Evolutionary conservation across 2,113 vertebrate species (phyloP).

Genomic region (Leucoraja erinaceus): DNA sequence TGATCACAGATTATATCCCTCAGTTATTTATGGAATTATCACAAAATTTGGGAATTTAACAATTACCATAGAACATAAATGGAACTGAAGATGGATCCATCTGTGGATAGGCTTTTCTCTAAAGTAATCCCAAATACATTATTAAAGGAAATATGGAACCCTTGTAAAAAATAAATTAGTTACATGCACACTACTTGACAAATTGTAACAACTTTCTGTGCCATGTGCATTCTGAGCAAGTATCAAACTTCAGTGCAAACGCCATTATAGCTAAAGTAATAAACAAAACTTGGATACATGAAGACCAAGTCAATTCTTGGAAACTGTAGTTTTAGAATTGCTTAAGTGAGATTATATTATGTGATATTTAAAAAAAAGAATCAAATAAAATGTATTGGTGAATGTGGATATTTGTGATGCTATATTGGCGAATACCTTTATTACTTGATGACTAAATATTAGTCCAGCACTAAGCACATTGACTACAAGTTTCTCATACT

Average conservation of each 20-base stretch:
- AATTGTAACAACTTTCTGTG: slow-evolving; percentile 56
- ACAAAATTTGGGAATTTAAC: background rate
- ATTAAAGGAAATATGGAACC: background rate
- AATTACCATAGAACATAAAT: background rate
- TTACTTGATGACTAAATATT: slow-evolving; percentile 71
- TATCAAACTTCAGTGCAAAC: slow-evolving; percentile 80
- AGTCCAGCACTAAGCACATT: slow-evolving; percentile 78
- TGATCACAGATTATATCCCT: background rate
- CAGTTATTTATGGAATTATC: background rate
- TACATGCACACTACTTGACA: slow-evolving; percentile 71
- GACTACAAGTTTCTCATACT: slow-evolving; percentile 85
- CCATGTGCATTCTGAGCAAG: slow-evolving; percentile 70
- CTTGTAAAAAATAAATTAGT: slow-evolving; percentile 87
- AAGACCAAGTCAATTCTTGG: background rate
- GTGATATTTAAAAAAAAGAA: slow-evolving; percentile 9
- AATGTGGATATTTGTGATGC: slow-evolving; percentile 46
- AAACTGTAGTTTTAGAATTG: slow-evolving; percentile 27
- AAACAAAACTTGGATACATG: slow-evolving; percentile 38
- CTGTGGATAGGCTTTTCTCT: background rate
- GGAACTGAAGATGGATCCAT: background rate
- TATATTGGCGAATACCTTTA: slow-evolving; percentile 60
- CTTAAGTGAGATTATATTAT: background rate
- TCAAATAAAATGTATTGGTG: slow-evolving; percentile 9
- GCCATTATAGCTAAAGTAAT: slow-evolving; percentile 72
- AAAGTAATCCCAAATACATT: background rate